Evolutionary conservation across 2,888 invertebrate species (phyloP).

Genomic region (Salticus scenicus): DNA sequence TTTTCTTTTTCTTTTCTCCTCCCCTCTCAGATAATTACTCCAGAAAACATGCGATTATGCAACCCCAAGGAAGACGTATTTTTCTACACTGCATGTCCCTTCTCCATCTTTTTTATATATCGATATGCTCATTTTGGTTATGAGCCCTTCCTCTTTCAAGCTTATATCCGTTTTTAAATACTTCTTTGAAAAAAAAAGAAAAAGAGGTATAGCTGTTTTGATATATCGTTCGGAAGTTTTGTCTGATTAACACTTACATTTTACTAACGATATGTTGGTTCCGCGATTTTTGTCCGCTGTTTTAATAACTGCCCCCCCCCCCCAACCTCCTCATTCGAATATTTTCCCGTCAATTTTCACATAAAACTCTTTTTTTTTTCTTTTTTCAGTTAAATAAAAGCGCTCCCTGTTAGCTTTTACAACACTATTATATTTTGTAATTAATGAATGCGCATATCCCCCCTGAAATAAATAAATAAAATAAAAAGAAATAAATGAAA

Average conservation of each 20-base stretch:
- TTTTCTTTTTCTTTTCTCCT: slow-evolving; percentile 2
- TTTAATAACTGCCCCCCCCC: background rate
- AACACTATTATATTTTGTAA: too few relatives aligned
- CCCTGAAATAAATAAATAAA: too few relatives aligned
- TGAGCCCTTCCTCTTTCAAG: slow-evolving; percentile 6
- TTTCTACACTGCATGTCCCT: background rate
- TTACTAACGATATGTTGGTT: slow-evolving; percentile 63
- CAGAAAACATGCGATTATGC: slow-evolving; percentile 58
- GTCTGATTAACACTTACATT: slow-evolving; percentile 64
- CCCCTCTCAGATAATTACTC: slow-evolving; percentile 3
- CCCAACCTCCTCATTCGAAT: background rate
- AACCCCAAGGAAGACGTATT: slow-evolving; percentile 52
- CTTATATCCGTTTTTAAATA: slow-evolving; percentile 50
- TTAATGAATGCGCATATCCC: too few relatives aligned
- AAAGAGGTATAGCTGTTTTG: slow-evolving; percentile 28
- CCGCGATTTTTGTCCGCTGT: slow-evolving; percentile 40
- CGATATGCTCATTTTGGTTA: slow-evolving; percentile 40
- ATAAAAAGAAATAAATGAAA: too few relatives aligned
- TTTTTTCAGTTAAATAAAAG: too few relatives aligned
- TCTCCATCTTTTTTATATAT: slow-evolving; percentile 37
- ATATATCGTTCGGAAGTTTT: slow-evolving; percentile 58
- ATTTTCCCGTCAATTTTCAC: too few relatives aligned
- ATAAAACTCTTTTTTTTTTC: too few relatives aligned
- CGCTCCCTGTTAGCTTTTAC: too few relatives aligned
- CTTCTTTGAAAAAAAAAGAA: slow-evolving; percentile 2